Base-by-base conservation (phyloP, 2,113 vertebrate genomes). In the Grallaria varia region DNA sequence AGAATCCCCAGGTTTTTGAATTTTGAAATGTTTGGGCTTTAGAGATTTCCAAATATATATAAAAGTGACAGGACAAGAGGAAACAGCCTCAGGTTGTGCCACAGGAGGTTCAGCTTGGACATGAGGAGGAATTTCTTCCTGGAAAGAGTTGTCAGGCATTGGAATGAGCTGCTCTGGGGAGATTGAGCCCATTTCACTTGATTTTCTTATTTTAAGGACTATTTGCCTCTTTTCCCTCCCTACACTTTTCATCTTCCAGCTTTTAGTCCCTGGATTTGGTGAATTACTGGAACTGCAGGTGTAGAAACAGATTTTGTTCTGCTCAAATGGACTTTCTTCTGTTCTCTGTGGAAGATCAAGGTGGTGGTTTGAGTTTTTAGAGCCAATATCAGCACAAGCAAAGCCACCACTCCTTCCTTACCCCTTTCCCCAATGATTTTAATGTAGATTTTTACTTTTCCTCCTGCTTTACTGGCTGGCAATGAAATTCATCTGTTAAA, bases 181-280 rank as follows among this genome's bases (percentile, higher is more conserved):
- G 10, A 10, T 0, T 9, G 24, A 67, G 9, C 27, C 24, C n/a
- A 19, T 50, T 79, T 56, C 17, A 27, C 31, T 12, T 12, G 3
- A 4, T 30, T 60, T 28, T 24, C 33, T n/a, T 14, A 24, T 39
- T 39, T 56, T 37, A 21, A 45, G 19, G 16, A 40, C 14, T 15
- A 16, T 44, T 64, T 64, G 4, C 3, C 7, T 15, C 8, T 31
- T 14, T n/a, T 24, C 27, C 2, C 0, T 1, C 1, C 2, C 2
- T 4, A 3, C 8, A 59, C 13, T 2, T 18, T 25, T 13, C 8
- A 8, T 42, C 18, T 64, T 50, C 17, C 16, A 24, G 14, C 4
- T 64, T 74, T 88, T n/a, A 64, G 9, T 17, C 22, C 10, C 31
- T 15, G 15, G 30, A 10, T 68, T 68, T 69, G 27, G 16, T 24